Percentiles rank a stretch among this genome's conserved stretches.
phyloP scores from a whole-genome alignment of 2,113 vertebrate species.

The Abramis brama region DNA sequence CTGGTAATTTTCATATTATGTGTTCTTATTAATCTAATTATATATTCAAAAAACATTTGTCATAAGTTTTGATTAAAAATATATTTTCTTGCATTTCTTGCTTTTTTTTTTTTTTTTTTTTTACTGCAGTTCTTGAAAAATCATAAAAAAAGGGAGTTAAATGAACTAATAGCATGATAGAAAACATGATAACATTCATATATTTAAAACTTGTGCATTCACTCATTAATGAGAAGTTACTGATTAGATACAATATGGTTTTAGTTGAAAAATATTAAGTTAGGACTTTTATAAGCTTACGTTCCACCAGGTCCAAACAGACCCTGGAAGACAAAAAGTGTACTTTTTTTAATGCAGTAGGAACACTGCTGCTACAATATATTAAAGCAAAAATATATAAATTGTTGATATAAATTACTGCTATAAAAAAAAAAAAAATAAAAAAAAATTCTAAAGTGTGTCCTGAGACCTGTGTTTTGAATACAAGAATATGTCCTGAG shows the following conservation, averaged over 20 bases:
- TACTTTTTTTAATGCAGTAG: neutral
- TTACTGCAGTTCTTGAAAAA: neutral
- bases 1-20: neutral
- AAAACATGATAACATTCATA: neutral
- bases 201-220: neutral
- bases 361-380: no score
- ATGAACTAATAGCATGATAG: neutral
- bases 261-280: neutral
- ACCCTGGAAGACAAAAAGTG: neutral
- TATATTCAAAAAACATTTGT: neutral
- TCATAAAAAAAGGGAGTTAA: no score
- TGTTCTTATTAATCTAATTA: neutral
- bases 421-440: no score
- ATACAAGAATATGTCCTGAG: neutral
- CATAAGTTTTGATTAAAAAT: neutral
- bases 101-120: no score
- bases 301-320: neutral
- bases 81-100: neutral
- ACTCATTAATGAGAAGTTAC: neutral
- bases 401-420: no score
- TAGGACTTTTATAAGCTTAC: neutral
- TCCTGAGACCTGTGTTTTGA: neutral
- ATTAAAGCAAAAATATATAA: no score
- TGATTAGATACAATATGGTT: neutral
- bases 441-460: neutral